Base-by-base conservation (phyloP, 2,888 invertebrate genomes). In the Bellardia bayeri region DNA sequence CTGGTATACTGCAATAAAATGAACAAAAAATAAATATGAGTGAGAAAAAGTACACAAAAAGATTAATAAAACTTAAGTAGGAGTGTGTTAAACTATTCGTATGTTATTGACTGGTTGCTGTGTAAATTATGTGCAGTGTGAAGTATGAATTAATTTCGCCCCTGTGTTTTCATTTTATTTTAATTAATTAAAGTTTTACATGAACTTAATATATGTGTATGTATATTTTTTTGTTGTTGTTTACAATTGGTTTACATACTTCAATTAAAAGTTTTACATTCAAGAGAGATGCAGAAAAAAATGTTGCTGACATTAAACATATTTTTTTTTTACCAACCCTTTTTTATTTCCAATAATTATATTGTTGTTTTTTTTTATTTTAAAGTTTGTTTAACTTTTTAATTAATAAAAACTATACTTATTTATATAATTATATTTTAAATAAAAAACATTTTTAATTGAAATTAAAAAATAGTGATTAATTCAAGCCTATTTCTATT, bases 1-100 rank as follows among this genome's bases (percentile, higher is more conserved):
- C 98, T 97, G 4, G 98, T 98, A 92, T 98, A 98, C 96, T 97
- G 94, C 51, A 95, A 86, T 42, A 30, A 61, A 7, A 40, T 54
- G 30, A 56, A 45, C 49, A 14, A 33, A 14, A 23, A 23, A 23
- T 23, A 33, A 14, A 23, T 1, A 23, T 23, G 2, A 66, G 45
- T 66, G 66, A 6, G n/a, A 14, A 58, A 33, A 45, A 45, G 30
- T 23, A 9, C 0, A 8, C 7, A 66, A n/a, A 54, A 66, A 23
- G 54, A 16, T 37, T 5, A 69, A 76, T 37, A 68, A 76, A 23
- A n/a, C 9, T 40, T 64, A n/a, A 33, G 61, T 7, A 11, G 14
- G 7, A 37, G 9, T 7, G 16, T 6, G n/a, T n/a, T n/a, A 23
- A n/a, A 6, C 5, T 14, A 14, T 1, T 14, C 14, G 3, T 13